Conservation (phyloP, 2,888 invertebrate species). For the Itoplectis maculator region DNA sequence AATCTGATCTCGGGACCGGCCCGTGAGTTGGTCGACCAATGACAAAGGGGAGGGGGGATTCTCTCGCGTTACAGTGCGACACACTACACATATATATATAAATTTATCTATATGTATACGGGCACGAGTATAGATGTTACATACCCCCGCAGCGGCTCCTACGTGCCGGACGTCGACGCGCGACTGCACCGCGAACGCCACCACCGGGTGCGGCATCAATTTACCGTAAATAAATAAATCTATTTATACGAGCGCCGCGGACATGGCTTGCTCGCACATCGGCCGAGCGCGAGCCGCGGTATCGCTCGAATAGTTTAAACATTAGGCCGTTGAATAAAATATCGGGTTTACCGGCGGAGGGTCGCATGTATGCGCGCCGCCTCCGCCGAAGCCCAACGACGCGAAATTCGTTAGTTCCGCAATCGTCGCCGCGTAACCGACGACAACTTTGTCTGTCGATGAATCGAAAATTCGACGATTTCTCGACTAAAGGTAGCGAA, state of each 20-base stretch:
- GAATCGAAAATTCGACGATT: neutral
- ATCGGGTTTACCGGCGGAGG: constrained; percentile 68
- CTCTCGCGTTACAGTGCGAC: constrained; percentile 21
- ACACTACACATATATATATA: constrained; percentile 29
- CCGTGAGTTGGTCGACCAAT: constrained; percentile 55
- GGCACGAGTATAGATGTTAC: constrained; percentile 27
- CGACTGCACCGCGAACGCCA: constrained; percentile 68
- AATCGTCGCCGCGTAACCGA: constrained; percentile 34
- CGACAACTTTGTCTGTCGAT: neutral
- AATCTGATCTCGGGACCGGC: constrained; percentile 75
- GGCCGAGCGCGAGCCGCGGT: constrained; percentile 43
- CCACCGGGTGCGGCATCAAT: constrained; percentile 76
- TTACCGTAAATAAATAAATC: constrained; percentile 82
- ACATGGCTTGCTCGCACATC: constrained; percentile 55
- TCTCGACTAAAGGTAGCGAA: too few species aligned
- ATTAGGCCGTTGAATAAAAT: constrained; percentile 81
- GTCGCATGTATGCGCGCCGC: constrained; percentile 15
- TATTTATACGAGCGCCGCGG: constrained; percentile 77
- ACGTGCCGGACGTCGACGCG: constrained; percentile 65
- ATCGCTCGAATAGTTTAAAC: constrained; percentile 79
- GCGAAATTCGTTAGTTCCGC: constrained; percentile 42
- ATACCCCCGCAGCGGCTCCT: constrained; percentile 9
- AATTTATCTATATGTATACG: neutral
- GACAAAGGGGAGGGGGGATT: constrained; percentile 3
- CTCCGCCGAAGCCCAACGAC: constrained; percentile 26